Evolutionary conservation across 2,797 vertebrate genomes (phyloP).

Genomic region (Eospalax fontanierii): DNA sequence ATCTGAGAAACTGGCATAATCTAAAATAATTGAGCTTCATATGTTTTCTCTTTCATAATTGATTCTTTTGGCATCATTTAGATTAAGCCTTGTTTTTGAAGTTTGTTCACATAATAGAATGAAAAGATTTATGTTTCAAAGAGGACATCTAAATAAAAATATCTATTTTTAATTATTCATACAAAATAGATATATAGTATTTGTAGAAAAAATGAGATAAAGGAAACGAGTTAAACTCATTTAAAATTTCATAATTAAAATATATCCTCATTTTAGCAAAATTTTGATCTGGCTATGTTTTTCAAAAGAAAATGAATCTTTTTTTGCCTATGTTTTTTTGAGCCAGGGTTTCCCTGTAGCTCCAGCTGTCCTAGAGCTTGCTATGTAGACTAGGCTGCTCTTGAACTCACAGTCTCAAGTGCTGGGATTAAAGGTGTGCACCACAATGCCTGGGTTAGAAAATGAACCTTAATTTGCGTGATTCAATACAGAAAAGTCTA

Average conservation of each 20-base stretch:
- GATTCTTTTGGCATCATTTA: background rate
- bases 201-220: background rate
- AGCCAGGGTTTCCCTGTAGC: no score
- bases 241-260: constrained; percentile 48
- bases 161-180: constrained; percentile 13
- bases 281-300: background rate
- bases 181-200: background rate
- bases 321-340: no score
- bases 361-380: no score
- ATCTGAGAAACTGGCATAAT: background rate
- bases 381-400: no score
- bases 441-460: no score
- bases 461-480: constrained; percentile 6
- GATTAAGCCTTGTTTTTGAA: constrained; percentile 4
- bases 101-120: constrained; percentile 20
- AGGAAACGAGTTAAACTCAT: background rate
- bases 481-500: background rate
- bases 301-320: constrained; percentile 38
- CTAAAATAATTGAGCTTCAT: constrained; percentile 20
- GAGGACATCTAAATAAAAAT: constrained; percentile 19
- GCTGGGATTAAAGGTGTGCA: no score
- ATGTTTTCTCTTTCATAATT: constrained; percentile 22
- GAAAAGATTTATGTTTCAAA: background rate
- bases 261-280: background rate
- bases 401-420: no score